Percentiles rank a stretch among this genome's conserved stretches.
Evolutionary conservation across 2,113 vertebrate genomes (phyloP).

Genomic region (Sterna hirundo): DNA sequence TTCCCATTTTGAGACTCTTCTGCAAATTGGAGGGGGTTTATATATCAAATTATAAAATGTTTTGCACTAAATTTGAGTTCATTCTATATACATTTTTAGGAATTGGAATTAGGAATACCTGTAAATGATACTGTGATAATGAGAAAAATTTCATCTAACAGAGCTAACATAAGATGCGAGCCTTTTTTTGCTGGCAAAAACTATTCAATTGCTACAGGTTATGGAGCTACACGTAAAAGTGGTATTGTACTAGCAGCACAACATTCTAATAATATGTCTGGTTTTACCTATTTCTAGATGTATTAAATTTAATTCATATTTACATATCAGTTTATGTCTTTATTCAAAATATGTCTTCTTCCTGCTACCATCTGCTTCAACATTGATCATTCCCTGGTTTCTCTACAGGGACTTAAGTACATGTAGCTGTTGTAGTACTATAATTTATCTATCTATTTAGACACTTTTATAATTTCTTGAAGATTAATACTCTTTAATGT

Average conservation of each 20-base stretch:
- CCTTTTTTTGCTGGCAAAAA: background rate
- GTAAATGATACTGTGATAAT: background rate
- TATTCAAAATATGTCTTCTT: background rate
- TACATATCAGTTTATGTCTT: background rate
- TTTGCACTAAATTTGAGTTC: background rate
- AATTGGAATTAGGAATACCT: background rate
- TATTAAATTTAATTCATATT: background rate
- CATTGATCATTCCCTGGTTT: background rate
- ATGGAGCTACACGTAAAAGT: background rate
- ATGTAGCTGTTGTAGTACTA: background rate
- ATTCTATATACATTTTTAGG: background rate
- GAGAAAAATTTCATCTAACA: background rate
- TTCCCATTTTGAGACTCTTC: background rate
- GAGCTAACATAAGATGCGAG: background rate
- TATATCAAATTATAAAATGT: background rate
- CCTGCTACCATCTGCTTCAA: background rate
- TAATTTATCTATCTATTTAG: background rate
- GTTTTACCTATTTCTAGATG: background rate
- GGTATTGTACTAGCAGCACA: background rate
- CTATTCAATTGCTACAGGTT: background rate
- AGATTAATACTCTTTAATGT: background rate
- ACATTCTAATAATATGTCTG: background rate
- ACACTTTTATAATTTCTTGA: background rate
- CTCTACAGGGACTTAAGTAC: background rate
- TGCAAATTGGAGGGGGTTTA: background rate